Percentiles rank a stretch among this genome's conserved stretches.
Conservation (phyloP, 2,113 vertebrate species). For the Zootoca vivipara region DNA sequence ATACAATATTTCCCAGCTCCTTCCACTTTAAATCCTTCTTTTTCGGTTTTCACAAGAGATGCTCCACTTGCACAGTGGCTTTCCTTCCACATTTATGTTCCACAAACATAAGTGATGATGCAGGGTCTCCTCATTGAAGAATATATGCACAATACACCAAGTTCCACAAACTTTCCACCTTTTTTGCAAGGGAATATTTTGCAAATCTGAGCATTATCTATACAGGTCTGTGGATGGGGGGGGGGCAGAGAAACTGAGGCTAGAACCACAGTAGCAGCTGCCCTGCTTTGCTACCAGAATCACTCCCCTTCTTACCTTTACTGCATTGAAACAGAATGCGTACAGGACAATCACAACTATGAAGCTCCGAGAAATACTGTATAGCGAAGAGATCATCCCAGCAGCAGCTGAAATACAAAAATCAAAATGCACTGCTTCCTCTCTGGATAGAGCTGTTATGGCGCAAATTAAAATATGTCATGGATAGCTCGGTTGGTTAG, state of each 20-base stretch:
- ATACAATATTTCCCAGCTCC: background rate
- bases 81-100: background rate
- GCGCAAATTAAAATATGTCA: slow-evolving; percentile 8
- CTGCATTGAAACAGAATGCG: slow-evolving; percentile 89
- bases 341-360: slow-evolving; percentile 83
- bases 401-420: slow-evolving; percentile 85
- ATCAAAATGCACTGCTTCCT: background rate
- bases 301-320: slow-evolving; percentile 84
- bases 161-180: background rate
- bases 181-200: background rate
- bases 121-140: background rate
- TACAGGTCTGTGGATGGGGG: background rate
- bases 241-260: background rate
- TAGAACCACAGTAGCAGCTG: background rate
- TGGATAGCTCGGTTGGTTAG: too few relatives aligned
- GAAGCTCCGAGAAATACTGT: slow-evolving; percentile 87
- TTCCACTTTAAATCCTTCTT: background rate
- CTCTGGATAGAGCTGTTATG: background rate
- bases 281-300: background rate
- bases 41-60: background rate
- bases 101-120: background rate
- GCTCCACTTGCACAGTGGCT: background rate
- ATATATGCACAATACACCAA: background rate
- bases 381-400: slow-evolving; percentile 86
- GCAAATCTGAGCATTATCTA: background rate